Percentiles rank a stretch among this genome's conserved stretches.
Conservation (phyloP, 2,888 invertebrate genomes). For the Conchocele bisecta region DNA sequence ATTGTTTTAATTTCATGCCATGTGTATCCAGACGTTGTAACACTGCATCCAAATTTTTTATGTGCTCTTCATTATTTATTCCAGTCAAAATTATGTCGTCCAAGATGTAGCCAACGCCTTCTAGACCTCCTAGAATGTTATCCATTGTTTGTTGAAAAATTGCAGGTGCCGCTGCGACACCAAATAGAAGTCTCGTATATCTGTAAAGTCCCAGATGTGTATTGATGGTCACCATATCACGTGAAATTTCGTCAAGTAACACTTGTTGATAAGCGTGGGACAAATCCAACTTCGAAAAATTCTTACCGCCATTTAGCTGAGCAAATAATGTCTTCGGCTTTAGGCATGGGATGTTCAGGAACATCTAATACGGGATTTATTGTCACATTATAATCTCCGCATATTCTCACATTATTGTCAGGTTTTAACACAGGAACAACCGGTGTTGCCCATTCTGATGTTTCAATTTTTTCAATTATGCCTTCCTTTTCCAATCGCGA, state of each 20-base stretch:
- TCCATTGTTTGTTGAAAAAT: conserved; percentile 23
- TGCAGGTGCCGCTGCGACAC: conserved; percentile 16
- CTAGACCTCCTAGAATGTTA: conserved; percentile 18
- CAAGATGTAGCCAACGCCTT: conserved; percentile 18
- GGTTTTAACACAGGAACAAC: conserved; percentile 3
- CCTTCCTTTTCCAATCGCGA: conserved; percentile 11
- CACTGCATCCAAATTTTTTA: conserved; percentile 9
- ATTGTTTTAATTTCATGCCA: conserved; percentile 15
- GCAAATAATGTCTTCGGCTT: neutral
- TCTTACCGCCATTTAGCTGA: no score
- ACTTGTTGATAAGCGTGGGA: conserved; percentile 9
- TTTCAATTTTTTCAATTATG: conserved; percentile 14
- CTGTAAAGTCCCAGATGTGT: conserved; percentile 17
- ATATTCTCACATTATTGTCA: conserved; percentile 21
- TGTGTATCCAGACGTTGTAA: conserved; percentile 14
- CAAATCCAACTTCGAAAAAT: conserved; percentile 4
- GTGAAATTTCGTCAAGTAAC: neutral
- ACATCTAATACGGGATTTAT: conserved; percentile 25
- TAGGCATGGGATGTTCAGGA: conserved; percentile 2
- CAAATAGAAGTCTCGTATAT: conserved; percentile 16
- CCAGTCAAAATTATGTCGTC: conserved; percentile 29
- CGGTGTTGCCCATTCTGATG: conserved; percentile 26
- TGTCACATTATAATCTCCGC: conserved; percentile 49
- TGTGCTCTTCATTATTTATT: conserved; percentile 8
- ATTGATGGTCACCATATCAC: neutral